Percentiles rank a stretch among this genome's conserved stretches.
Evolutionary conservation across 2,888 invertebrate genomes (phyloP).

Genomic region (Trichopoda pennipes): DNA sequence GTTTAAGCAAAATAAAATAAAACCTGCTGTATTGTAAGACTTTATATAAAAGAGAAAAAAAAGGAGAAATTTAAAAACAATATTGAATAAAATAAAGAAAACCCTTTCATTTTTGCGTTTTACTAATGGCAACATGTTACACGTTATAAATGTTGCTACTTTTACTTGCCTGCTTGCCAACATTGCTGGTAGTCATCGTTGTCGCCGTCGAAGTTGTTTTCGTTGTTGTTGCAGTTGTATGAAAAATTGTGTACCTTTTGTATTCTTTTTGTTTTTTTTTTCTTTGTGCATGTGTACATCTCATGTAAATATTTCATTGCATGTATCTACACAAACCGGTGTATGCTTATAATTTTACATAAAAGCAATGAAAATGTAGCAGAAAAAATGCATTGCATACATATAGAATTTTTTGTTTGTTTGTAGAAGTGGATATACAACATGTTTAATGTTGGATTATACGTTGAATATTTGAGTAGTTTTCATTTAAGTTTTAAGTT

Average conservation of each 20-base stretch:
- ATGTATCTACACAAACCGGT: constrained; percentile 44
- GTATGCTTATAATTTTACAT: constrained; percentile 48
- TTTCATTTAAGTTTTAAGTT: constrained; percentile 48
- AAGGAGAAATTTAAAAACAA: constrained; percentile 7
- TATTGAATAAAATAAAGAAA: constrained; percentile 23
- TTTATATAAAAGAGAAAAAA: constrained; percentile 12
- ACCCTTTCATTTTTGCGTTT: constrained; percentile 30
- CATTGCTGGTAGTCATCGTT: constrained; percentile 23
- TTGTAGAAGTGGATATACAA: constrained; percentile 13
- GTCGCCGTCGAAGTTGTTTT: not conserved
- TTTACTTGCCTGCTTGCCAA: constrained; percentile 30
- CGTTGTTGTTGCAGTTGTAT: constrained; percentile 26
- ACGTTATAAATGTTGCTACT: constrained; percentile 51
- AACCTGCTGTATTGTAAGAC: constrained; percentile 36
- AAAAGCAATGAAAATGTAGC: constrained; percentile 61
- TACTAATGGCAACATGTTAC: constrained; percentile 59
- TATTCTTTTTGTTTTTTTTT: not conserved
- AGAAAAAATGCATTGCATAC: constrained; percentile 62
- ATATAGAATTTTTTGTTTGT: constrained; percentile 50
- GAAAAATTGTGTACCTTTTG: constrained; percentile 33
- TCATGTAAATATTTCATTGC: constrained; percentile 1
- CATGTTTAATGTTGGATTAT: constrained; percentile 12
- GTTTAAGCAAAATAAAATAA: constrained; percentile 17
- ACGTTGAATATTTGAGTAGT: constrained; percentile 28
- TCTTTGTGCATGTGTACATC: constrained; percentile 13